Percentiles rank a stretch among this genome's conserved stretches.
Conservation (phyloP, 2,888 invertebrate genomes). For the Aporophyla lueneburgensis region DNA sequence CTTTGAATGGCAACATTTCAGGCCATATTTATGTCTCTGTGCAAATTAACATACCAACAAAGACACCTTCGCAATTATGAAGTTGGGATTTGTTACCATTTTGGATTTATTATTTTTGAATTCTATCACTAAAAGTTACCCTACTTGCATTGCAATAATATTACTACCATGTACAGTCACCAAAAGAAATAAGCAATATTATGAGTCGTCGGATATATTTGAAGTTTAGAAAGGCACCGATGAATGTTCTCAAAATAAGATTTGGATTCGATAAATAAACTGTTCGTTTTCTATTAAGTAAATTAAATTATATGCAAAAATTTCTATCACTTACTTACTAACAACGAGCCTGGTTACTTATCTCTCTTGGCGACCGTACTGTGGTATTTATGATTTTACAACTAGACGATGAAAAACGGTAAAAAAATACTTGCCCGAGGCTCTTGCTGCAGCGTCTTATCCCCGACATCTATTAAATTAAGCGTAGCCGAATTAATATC, state of each 20-base stretch:
- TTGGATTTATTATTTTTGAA: not conserved
- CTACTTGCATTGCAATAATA: not conserved
- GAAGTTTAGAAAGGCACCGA: no score
- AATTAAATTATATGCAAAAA: no score
- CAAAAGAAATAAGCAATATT: no score
- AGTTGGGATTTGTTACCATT: not conserved
- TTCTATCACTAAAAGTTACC: not conserved
- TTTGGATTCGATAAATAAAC: no score
- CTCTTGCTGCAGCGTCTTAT: constrained; percentile 78
- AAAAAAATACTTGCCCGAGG: constrained; percentile 68
- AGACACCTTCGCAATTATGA: not conserved
- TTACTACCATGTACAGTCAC: not conserved
- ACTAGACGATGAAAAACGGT: not conserved
- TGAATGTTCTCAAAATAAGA: no score
- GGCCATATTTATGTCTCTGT: no score
- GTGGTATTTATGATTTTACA: not conserved
- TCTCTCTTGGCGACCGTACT: no score
- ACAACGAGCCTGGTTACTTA: no score
- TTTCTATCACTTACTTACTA: no score
- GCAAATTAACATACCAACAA: not conserved
- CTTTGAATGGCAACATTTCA: no score
- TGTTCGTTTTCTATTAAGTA: no score
- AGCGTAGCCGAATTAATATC: constrained; percentile 88
- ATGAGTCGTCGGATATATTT: no score
- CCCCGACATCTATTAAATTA: constrained; percentile 82